Conservation (phyloP, 1,140 invertebrate species). For the Saccostrea echinata region DNA sequence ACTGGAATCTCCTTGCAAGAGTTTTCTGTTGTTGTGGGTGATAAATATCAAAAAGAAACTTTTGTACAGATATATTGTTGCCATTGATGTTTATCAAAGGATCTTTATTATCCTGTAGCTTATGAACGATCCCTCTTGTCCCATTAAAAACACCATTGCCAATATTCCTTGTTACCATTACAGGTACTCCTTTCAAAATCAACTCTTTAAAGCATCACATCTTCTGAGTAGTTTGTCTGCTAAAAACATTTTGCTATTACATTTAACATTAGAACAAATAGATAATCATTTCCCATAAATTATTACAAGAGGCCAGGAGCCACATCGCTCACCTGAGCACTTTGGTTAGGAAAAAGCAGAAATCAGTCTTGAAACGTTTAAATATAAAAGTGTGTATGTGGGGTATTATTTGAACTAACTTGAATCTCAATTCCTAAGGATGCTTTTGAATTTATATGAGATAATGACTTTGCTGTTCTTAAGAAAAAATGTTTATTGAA, state of each 20-base stretch:
- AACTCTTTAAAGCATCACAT: too few species aligned
- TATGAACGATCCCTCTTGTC: slow-evolving; percentile 37
- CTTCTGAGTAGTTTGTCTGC: too few species aligned
- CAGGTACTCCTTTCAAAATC: slow-evolving; percentile 41
- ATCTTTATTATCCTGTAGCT: neutral
- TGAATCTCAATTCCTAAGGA: too few species aligned
- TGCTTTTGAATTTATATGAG: too few species aligned
- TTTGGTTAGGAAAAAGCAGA: too few species aligned
- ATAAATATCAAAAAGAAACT: slow-evolving; percentile 44
- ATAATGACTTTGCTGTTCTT: too few species aligned
- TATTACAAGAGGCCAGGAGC: too few species aligned
- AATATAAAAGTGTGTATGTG: slow-evolving; percentile 20
- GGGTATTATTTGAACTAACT: too few species aligned
- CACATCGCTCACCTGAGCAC: too few species aligned
- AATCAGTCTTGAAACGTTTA: too few species aligned
- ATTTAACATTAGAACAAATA: slow-evolving; percentile 48
- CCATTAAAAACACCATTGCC: slow-evolving; percentile 48
- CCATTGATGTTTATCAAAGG: slow-evolving; percentile 48
- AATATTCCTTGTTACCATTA: slow-evolving; percentile 51
- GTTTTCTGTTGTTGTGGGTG: slow-evolving; percentile 39
- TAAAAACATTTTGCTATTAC: slow-evolving; percentile 29
- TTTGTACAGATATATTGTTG: neutral
- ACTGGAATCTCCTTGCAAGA: slow-evolving; percentile 40
- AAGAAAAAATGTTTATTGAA: too few species aligned
- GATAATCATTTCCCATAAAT: slow-evolving; percentile 32